These are phyloP conservation scores for Cenopis cana DNA, from an alignment of 2,888 invertebrate genomes.

Conservation along the genomic window DNA sequence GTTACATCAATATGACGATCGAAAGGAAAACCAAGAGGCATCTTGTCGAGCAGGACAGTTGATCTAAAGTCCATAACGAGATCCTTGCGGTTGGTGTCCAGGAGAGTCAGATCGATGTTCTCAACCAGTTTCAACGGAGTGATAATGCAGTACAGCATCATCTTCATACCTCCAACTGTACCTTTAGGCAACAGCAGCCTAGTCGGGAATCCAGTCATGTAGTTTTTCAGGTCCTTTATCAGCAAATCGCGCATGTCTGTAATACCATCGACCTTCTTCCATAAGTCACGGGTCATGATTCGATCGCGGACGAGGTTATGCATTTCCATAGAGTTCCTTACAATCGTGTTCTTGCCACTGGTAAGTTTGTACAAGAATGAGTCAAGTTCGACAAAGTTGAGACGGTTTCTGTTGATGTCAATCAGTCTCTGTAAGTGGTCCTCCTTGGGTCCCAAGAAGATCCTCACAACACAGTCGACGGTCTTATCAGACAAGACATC, in stretches of 20 bases:
- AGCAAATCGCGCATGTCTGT: conserved; percentile 68
- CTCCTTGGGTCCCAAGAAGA: conserved; percentile 89
- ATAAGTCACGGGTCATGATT: conserved; percentile 86
- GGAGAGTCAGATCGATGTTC: conserved; percentile 65
- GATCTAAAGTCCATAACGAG: conserved; percentile 69
- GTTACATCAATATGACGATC: conserved; percentile 87
- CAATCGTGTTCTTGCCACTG: conserved; percentile 87
- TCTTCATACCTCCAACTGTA: conserved; percentile 86
- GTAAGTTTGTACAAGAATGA: conserved; percentile 86
- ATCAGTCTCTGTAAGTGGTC: conserved; percentile 84
- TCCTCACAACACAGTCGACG: conserved; percentile 86
- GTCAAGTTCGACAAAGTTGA: conserved; percentile 88
- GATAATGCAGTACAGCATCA: conserved; percentile 87
- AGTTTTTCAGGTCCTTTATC: conserved; percentile 70
- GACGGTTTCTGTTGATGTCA: conserved; percentile 84
- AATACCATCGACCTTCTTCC: conserved; percentile 86
- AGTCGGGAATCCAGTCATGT: conserved; percentile 88
- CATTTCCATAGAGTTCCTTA: conserved; percentile 87
- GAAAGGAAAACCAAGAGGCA: conserved; percentile 90
- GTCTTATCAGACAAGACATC: conserved; percentile 84
- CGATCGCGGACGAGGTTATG: conserved; percentile 88
- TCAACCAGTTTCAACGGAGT: conserved; percentile 81
- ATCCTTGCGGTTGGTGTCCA: conserved; percentile 79
- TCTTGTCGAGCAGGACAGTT: conserved; percentile 83
- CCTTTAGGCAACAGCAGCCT: conserved; percentile 90